Evolutionary conservation across 2,113 vertebrate genomes (phyloP).

Genomic region (Cyprinodon tularosa): DNA sequence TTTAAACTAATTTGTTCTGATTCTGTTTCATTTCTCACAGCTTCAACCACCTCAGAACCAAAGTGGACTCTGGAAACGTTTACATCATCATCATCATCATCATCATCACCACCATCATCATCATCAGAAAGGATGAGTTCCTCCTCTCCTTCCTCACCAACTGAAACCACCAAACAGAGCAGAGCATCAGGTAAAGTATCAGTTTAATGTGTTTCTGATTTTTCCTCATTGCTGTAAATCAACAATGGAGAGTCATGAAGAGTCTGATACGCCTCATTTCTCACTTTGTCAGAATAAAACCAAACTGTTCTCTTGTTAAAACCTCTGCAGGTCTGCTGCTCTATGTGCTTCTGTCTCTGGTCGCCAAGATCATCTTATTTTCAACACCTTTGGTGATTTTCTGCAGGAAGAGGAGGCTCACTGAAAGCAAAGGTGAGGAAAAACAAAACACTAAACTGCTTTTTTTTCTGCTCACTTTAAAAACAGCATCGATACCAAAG

Average conservation of each 20-base stretch:
- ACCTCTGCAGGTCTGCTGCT: not conserved
- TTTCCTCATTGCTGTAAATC: no score
- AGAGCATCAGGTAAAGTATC: not conserved
- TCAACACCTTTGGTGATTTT: conserved; percentile 7
- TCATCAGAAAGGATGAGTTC: not conserved
- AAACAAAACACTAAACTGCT: no score
- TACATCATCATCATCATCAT: not conserved
- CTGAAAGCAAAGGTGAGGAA: conserved; percentile 3
- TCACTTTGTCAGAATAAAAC: not conserved
- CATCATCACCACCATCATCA: not conserved
- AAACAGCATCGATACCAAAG: not conserved
- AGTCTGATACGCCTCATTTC: not conserved
- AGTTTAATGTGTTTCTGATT: not conserved
- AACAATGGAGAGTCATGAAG: no score
- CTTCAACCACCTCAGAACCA: no score
- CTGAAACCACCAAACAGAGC: not conserved
- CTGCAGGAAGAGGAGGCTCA: conserved; percentile 8
- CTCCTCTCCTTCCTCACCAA: not conserved
- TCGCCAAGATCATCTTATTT: not conserved
- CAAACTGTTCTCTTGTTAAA: not conserved
- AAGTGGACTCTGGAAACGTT: accelerated
- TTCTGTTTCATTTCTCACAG: not conserved
- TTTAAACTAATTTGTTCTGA: not conserved
- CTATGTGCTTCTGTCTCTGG: conserved; percentile 4
- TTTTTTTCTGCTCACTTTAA: no score